Base-by-base conservation (phyloP, 2,888 invertebrate species). In the Hyposoter dolosus region DNA sequence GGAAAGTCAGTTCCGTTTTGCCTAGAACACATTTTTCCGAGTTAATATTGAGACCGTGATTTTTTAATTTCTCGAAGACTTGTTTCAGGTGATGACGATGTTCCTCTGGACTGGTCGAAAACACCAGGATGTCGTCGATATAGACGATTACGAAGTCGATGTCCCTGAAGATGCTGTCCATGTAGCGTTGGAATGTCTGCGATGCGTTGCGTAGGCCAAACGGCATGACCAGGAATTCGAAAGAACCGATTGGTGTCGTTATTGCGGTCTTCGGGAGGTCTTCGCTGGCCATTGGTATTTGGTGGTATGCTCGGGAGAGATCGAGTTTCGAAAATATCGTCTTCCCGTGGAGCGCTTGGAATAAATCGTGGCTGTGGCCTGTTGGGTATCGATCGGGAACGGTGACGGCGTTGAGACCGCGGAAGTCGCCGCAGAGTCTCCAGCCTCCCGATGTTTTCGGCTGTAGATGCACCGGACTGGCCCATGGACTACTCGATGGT, bases 51-150 rank as follows among this genome's bases (percentile, higher is more conserved):
- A 85, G 19, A 6, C 80, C 72, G 43, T 80, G n/a, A 3, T 83
- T 40, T 45, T 72, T 1, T 0, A 83, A 56, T 17, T 74, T 71
- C 7, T 86, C 28, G 35, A 77, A 83, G 2, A 83, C 15, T 0
- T 35, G 63, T 35, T 81, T 17, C 19, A 86, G 56, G 40, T 83
- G 83, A 15, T 53, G 43, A 4, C 83, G 71, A 50, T 84, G 76
- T 40, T 81, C 63, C 50, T 76, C 47, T 2, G 71, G 23, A 15
- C 4, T n/a, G 1, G 19, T 17, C 28, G 80, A 86, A 9, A 77
- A 83, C 1, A 86, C 19, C 12, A 83, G 68, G 1, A 86, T 66
- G 82, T 93, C 93, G 94, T 10, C 93, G 89, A 79, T 94, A 92
- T 85, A 94, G 91, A 65, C 19, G 3, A 35, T 17, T 0, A 93